Evolutionary conservation across 2,797 vertebrate genomes (phyloP).

Genomic region (Coilia nasus): DNA sequence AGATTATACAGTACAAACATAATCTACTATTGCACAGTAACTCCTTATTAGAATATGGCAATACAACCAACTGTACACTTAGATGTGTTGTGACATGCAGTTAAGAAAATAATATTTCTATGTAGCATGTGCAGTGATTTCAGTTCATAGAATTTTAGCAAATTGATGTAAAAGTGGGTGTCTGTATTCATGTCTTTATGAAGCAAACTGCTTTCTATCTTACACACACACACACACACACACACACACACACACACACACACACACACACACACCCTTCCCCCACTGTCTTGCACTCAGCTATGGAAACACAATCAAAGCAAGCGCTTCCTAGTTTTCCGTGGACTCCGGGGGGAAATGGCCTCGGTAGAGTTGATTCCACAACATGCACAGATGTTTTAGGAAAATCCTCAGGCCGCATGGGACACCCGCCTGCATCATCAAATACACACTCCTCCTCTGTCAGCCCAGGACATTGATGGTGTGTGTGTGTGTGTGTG

Average conservation of each 20-base stretch:
- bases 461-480: not conserved
- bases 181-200: not conserved
- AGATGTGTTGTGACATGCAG: not conserved
- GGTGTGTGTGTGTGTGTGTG: not conserved
- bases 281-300: not conserved
- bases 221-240: too few relatives aligned
- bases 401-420: conserved; percentile 3
- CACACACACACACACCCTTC: not conserved
- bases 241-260: conserved; percentile 29
- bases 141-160: not conserved
- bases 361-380: conserved; percentile 9
- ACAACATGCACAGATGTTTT: conserved; percentile 14
- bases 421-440: not conserved
- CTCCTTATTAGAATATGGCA: not conserved
- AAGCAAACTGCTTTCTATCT: not conserved
- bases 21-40: too few relatives aligned
- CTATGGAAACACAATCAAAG: conserved; percentile 16
- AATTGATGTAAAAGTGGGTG: too few relatives aligned
- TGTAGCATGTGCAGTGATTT: not conserved
- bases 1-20: too few relatives aligned
- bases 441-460: not conserved
- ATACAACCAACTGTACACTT: not conserved
- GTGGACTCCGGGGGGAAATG: not conserved
- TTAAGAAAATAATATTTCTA: not conserved
- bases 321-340: not conserved